Conservation (phyloP, 2,888 invertebrate genomes). For the Campoletis raptor region DNA sequence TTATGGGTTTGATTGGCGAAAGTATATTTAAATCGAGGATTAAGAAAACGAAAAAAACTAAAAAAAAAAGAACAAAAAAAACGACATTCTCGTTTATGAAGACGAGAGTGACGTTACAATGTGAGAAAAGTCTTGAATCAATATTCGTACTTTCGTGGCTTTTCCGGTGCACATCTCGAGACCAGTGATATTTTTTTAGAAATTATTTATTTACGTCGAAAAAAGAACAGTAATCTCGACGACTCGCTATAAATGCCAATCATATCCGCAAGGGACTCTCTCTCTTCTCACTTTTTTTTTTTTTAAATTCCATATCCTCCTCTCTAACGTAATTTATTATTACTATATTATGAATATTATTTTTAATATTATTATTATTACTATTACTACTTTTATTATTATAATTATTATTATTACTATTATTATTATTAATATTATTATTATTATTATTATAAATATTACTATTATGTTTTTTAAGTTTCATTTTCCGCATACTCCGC, state of each 20-base stretch:
- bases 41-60: neutral
- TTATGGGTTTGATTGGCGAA: constrained; percentile 23
- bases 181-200: constrained; percentile 84
- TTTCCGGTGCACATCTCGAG: constrained; percentile 77
- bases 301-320: constrained; percentile 66
- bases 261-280: constrained; percentile 76
- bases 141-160: constrained; percentile 72
- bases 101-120: neutral
- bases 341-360: constrained; percentile 49
- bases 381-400: constrained; percentile 44
- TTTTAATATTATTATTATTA: constrained; percentile 50
- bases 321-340: constrained; percentile 55
- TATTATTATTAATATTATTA: constrained; percentile 40
- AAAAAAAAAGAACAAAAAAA: neutral
- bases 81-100: neutral
- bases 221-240: constrained; percentile 79
- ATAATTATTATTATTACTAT: constrained; percentile 47
- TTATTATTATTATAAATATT: constrained; percentile 45
- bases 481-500: constrained; percentile 50
- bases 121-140: constrained; percentile 44
- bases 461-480: constrained; percentile 59
- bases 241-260: constrained; percentile 81
- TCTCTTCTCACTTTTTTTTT: constrained; percentile 71
- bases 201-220: constrained; percentile 83
- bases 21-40: constrained; percentile 24